These are phyloP conservation scores for Papilio elwesi DNA, from an alignment of 2,888 invertebrate genomes.

Conservation along the genomic window DNA sequence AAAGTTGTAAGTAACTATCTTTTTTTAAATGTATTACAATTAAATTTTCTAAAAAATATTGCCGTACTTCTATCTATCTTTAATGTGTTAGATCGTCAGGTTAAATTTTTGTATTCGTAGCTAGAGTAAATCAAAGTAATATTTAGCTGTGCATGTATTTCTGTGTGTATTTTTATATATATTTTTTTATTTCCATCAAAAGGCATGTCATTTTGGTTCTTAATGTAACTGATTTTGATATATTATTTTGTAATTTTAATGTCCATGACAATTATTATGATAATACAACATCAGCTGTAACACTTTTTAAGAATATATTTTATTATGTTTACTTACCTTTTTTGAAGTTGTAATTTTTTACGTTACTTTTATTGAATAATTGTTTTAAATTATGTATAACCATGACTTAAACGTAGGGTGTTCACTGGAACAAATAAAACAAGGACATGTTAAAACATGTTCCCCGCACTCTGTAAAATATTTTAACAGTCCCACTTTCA, in stretches of 20 bases:
- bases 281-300: not conserved
- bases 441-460: not conserved
- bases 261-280: not conserved
- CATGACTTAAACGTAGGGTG: conserved; percentile 9
- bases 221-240: not conserved
- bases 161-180: conserved; percentile 48
- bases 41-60: too few relatives aligned
- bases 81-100: too few relatives aligned
- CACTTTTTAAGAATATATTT: not conserved
- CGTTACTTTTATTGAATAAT: not conserved
- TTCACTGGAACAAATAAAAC: not conserved
- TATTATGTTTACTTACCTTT: not conserved
- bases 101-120: conserved; percentile 47
- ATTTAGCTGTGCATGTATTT: conserved; percentile 73
- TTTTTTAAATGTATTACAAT: too few relatives aligned
- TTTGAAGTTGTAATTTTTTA: not conserved
- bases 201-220: not conserved
- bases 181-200: not conserved
- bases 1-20: too few relatives aligned
- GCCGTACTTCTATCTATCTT: not conserved
- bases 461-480: not conserved
- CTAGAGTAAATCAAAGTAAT: conserved; percentile 80
- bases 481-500: not conserved
- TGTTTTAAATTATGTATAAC: not conserved
- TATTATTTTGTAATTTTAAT: not conserved